phyloP scores from a whole-genome alignment of 1,140 invertebrate genomes.

The Neodiprion pinetum region DNA sequence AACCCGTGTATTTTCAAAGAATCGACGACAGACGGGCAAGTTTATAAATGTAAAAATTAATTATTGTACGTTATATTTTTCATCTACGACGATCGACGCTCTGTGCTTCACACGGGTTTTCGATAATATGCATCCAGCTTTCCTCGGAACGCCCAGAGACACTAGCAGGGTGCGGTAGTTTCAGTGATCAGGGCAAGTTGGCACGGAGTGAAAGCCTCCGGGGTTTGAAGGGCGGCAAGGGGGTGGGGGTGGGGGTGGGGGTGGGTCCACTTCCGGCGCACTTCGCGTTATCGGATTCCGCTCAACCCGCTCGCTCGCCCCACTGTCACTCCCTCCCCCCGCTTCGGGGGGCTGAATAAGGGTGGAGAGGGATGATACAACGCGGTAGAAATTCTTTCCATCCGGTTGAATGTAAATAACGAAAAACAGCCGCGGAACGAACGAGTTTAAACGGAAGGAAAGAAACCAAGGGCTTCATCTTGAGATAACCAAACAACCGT shows the following conservation, averaged over 20 bases:
- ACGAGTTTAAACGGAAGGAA: too few relatives aligned
- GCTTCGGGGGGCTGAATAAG: not conserved
- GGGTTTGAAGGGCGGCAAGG: too few relatives aligned
- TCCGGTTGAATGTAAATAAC: not conserved
- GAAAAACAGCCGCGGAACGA: not conserved
- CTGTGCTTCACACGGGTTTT: too few relatives aligned
- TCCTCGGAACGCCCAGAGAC: not conserved
- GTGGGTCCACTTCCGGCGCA: not conserved
- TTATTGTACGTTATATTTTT: too few relatives aligned
- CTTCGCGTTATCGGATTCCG: conserved; percentile 4
- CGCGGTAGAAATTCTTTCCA: not conserved
- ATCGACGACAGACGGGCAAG: too few relatives aligned
- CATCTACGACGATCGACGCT: too few relatives aligned
- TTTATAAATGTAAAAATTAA: too few relatives aligned
- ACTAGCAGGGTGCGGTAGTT: not conserved
- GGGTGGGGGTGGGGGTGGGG: too few relatives aligned
- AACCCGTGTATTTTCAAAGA: too few relatives aligned
- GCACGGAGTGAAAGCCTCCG: not conserved
- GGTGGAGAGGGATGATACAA: not conserved
- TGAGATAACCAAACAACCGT: too few relatives aligned
- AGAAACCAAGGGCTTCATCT: too few relatives aligned
- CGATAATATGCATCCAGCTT: not conserved
- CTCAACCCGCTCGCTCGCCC: not conserved
- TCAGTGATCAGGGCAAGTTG: not conserved
- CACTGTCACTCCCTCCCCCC: not conserved